Evolutionary conservation across 1,140 invertebrate genomes (phyloP).

Genomic region (Halotydeus destructor): DNA sequence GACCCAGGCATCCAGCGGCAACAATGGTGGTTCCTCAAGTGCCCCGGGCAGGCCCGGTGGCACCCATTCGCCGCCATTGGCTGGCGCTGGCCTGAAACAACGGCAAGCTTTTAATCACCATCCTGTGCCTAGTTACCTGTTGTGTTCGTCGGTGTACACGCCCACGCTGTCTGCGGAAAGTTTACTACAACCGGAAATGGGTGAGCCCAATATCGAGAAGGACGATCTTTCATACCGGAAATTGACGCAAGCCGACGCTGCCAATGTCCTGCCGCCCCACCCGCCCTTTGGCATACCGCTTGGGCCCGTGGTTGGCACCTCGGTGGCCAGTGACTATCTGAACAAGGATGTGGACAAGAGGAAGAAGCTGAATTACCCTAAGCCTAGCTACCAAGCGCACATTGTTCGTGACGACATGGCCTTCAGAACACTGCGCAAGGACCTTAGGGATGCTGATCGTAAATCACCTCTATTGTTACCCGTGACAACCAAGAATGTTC

Average conservation of each 20-base stretch:
- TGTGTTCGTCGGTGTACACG: conserved; percentile 40
- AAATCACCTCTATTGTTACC: background rate
- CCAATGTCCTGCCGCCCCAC: conserved; percentile 48
- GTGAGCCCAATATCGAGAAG: conserved; percentile 52
- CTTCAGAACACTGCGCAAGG: conserved; percentile 56
- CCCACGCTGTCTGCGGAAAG: conserved; percentile 15
- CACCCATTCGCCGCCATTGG: background rate
- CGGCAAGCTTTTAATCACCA: background rate
- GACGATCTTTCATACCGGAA: conserved; percentile 65
- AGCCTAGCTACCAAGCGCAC: conserved; percentile 30
- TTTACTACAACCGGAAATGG: conserved; percentile 20
- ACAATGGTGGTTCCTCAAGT: conserved; percentile 9
- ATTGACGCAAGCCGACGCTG: conserved; percentile 45
- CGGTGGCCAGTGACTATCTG: conserved; percentile 55
- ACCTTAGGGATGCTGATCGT: conserved; percentile 22
- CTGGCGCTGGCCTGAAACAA: background rate
- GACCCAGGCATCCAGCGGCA: conserved; percentile 30
- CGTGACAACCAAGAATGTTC: background rate
- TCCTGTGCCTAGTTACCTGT: conserved; percentile 37
- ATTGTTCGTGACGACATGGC: conserved; percentile 65
- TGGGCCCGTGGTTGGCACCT: conserved; percentile 39
- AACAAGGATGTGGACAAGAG: conserved; percentile 30
- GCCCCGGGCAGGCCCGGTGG: conserved; percentile 11
- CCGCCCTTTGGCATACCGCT: conserved; percentile 72
- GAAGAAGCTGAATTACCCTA: background rate